Base-by-base conservation (phyloP, 2,888 invertebrate genomes). In the Electrophaes corylata region DNA sequence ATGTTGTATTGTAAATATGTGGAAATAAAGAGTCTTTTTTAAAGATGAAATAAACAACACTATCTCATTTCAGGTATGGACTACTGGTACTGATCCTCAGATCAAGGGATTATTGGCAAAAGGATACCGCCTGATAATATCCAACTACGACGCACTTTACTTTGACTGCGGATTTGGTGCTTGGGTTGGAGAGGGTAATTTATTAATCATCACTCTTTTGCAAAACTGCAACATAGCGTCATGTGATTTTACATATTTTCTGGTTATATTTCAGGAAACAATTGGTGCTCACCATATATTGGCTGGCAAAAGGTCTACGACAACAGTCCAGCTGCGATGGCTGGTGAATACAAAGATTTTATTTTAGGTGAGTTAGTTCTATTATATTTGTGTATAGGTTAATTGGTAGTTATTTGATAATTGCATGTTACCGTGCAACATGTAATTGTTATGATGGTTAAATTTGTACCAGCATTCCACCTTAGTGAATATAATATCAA, bases 261-360 rank as follows among this genome's bases (percentile, higher is more conserved):
- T 37, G 37, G 35, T 23, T 41, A 41, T 26, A n/a, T 69, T 71
- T 23, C 67, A 81, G 96, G 96, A 11, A 95, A 95, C 72, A 98
- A 98, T 79, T 98, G 98, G 98, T 98, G 97, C 77, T 94, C 96
- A 0, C 97, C 97, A 0, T 98, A 97, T 84, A 97, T 95, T 71
- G 96, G 96, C 2, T 98, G 97, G 97, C 96, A 97, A 82, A 95
- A 94, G 73, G 94, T 97, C 0, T 98, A 98, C 71, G 94, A 95
- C 29, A 97, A 97, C 79, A 94, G 94, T 62, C 95, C 95, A 0
- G 84, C 92, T 19, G 73, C 79, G 6, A 94, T 96, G 61, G 93
- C 92, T n/a, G 87, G 91, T 1, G 64, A 83, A 12, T 81, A 93
- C 64, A 86, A 87, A 26, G 79, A 93, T 41, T 92, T 93, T 59